Evolutionary conservation across 1,140 invertebrate genomes (phyloP), one percentile per base, ranked within the genome.

Genomic region (Eriocheir sinensis): DNA sequence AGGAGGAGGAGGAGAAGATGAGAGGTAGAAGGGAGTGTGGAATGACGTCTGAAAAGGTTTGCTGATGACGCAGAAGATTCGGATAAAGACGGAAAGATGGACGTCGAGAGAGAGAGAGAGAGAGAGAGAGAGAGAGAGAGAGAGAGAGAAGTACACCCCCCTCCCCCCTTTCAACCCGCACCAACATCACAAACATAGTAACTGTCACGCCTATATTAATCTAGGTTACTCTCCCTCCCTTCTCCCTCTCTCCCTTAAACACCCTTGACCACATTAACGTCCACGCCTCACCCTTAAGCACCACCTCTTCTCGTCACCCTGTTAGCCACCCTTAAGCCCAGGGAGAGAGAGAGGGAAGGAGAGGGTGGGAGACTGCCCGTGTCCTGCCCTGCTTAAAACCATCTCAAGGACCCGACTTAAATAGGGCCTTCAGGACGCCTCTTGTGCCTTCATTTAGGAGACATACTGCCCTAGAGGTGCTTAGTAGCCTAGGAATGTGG

Each of bases 371-470:
- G n/a, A n/a, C n/a, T n/a, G n/a, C 60, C 12, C 27, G 8, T 72
- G 60, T 72, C 21, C n/a, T n/a, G 21, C 27, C 48, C 48, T 53
- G 21, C 21, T 53, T 53, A 17, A 53, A 53, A 17, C 21, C 48
- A 53, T 9, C 60, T 72, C 60, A 72, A 72, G 60, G 60, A 72
- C 60, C n/a, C n/a, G 12, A 72, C 60, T 4, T n/a, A n/a, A 72
- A 72, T 72, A 72, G 60, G 21, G n/a, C 60, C 27, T 72, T 72
- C n/a, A 72, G n/a, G 60, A 72, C 27, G 21, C 27, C 27, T n/a
- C 60, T n/a, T 72, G 17, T 72, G 60, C 60, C 60, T 72, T 72
- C 60, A 72, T 72, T 72, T 72, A 72, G 60, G n/a, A 48, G 60
- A 72, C 60, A 72, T n/a, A 72, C 60, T 72, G 60, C 60, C 27